Base-by-base conservation (phyloP, 2,113 vertebrate species). In the Spizaetus ornatus region DNA sequence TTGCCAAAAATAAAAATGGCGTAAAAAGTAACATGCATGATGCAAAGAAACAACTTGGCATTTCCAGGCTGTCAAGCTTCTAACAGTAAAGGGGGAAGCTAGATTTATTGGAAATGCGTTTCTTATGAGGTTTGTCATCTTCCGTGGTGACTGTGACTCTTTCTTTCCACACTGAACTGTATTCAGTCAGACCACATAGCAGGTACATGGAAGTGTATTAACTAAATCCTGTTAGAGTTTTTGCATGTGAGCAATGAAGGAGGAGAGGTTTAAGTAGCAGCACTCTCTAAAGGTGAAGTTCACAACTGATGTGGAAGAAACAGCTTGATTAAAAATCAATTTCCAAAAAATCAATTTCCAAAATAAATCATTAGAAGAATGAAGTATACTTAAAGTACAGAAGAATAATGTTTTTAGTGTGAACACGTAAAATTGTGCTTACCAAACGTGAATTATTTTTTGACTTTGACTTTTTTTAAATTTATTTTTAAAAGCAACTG, bases 81-180 rank as follows among this genome's bases (percentile, higher is more conserved):
- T 66, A 84, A 85, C 45, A 32, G 86, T 50, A 58, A 53, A 81
- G n/a, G 78, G 84, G 43, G 74, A 62, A 96, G 86, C 16, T 61
- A 82, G 34, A 72, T 86, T 86, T 92, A 42, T 29, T 88, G 73
- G 38, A 56, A 94, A 89, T 71, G 88, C 50, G 59, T 80, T 97
- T 92, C 94, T 65, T 73, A 61, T 2, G 10, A 31, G 45, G 88
- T 96, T 92, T 95, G 80, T 97, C 92, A 90, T 97, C 88, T 96
- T 67, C 90, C 86, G 82, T 93, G 93, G 89, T 97, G 92, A 66
- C 93, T 83, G 91, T 84, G 83, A 65, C 47, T 86, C 81, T 88
- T 93, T 9, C 76, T 97, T 98, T 97, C 77, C 95, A 96, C 90
- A 65, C 92, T 74, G 95, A 96, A 85, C 94, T 88, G 31, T 91